Base-by-base conservation (phyloP, 1,140 invertebrate species). In the Euura saliciscinereae region DNA sequence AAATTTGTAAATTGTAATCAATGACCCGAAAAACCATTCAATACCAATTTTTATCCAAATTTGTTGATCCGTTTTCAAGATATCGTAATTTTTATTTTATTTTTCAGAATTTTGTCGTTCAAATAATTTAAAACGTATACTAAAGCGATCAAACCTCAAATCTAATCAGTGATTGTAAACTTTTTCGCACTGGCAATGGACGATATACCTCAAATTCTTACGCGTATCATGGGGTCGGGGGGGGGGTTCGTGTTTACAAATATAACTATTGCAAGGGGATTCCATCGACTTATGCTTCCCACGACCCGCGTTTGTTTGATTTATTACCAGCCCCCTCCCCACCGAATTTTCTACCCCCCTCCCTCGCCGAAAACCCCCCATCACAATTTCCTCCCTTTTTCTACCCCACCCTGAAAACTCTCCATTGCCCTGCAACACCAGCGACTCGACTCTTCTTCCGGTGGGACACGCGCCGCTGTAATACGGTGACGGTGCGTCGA, bases 381-480 rank as follows among this genome's bases (percentile, higher is more conserved):
- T 70, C 74, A 70, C 75, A 78, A 75, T 76, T 73, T 69, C 76
- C 73, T 10, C 10, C 43, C 28, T 10, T 69, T 44, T 42, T 42
- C 66, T 73, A 75, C 74, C 73, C 72, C 28, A 74, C 66, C 44
- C 51, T 28, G 28, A 28, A 28, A 28, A 59, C 51, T 73, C 71
- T 73, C 44, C 72, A 75, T 28, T 28, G 42, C 66, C 68, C 73
- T 73, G 73, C 77, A 77, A 78, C 71, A 66, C 42, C 67, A 82
- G 79, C 80, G 80, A 83, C 82, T 79, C 81, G 76, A 78, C 77
- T 76, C 78, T 46, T 73, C 80, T 83, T 83, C 82, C 82, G 81
- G 71, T 75, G 65, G 46, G 80, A 77, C 82, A 83, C 82, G 79
- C 78, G 81, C 75, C 80, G 71, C 66, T 42, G 5, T 67, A 42